Base-by-base conservation (phyloP, 2,113 vertebrate genomes). In the Channa argus region DNA sequence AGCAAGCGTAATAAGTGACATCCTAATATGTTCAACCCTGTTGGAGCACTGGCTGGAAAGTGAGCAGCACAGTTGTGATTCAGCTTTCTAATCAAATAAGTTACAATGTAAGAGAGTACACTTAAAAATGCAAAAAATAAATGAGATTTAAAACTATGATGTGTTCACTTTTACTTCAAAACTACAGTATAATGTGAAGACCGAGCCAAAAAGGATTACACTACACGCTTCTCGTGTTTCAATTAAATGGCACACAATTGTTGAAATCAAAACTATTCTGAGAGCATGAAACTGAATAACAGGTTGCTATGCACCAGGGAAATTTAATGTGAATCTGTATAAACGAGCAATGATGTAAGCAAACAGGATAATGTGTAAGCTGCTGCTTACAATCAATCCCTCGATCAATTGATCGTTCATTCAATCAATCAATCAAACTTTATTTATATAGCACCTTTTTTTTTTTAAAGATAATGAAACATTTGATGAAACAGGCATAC, bases 41-140 rank as follows among this genome's bases (percentile, higher is more conserved):
- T 54, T 5, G 10, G 49, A 62, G 39, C 39, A 66, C 9, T 59
- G 24, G 24, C 51, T 65, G 64, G 44, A 76, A 77, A 72, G 68
- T 38, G 9, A 14, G 41, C n/a, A 2, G 44, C 64, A 33, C 33
- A 46, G 6, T 76, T 69, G 34, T 77, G 65, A 63, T 68, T 55
- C 1, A 14, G 11, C 9, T 54, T 73, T 56, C 15, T 50, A 60
- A 68, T 56, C 6, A 54, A 60, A 60, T 52, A 0, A 67, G 15
- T 11, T 1, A 15, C 13, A 59, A 1, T 49, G 7, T 38, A 5
- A 37, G 11, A 15, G 50, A 54, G 51, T 10, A 6, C 8, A 34
- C 13, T 13, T 3, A 59, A 46, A 24, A 52, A 43, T 24, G 7
- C 0, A 3, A 0, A 3, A 11, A 14, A 49, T 43, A 61, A 6